Percentiles rank a stretch among this genome's conserved stretches.
phyloP scores from a whole-genome alignment of 2,113 vertebrate genomes.

The Cromileptes altivelis region DNA sequence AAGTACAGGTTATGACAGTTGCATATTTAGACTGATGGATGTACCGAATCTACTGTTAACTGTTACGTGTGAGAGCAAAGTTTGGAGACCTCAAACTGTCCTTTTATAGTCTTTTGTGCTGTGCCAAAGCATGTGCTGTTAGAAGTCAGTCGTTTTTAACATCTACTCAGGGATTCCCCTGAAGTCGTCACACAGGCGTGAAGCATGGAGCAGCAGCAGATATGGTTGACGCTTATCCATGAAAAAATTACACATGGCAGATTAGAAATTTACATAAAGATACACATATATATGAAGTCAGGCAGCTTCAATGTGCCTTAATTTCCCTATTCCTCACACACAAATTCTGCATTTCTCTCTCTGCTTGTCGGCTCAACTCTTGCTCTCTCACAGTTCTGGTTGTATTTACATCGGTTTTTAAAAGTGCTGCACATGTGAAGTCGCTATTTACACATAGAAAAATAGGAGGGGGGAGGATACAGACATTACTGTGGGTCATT shows the following conservation, averaged over 20 bases:
- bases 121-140: constrained; percentile 41
- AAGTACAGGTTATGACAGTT: constrained; percentile 15
- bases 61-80: not conserved
- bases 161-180: not conserved
- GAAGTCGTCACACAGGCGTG: constrained; percentile 14
- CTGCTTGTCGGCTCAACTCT: not conserved
- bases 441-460: constrained; percentile 79
- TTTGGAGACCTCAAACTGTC: not conserved
- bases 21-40: constrained; percentile 30
- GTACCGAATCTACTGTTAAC: not conserved
- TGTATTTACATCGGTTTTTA: constrained; percentile 68
- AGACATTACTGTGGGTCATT: constrained; percentile 29
- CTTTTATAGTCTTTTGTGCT: constrained; percentile 32
- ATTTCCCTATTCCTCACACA: not conserved
- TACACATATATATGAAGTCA: constrained; percentile 17
- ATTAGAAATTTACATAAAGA: constrained; percentile 45
- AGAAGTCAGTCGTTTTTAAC: constrained; percentile 1
- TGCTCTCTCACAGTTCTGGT: constrained; percentile 51
- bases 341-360: not conserved
- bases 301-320: constrained; percentile 57
- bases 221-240: constrained; percentile 10
- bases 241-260: constrained; percentile 37
- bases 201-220: constrained; percentile 55
- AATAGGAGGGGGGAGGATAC: constrained; percentile 52
- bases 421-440: constrained; percentile 67